These are phyloP conservation scores for Microplitis mediator DNA, from an alignment of 1,140 invertebrate genomes.

Conservation along the genomic window DNA sequence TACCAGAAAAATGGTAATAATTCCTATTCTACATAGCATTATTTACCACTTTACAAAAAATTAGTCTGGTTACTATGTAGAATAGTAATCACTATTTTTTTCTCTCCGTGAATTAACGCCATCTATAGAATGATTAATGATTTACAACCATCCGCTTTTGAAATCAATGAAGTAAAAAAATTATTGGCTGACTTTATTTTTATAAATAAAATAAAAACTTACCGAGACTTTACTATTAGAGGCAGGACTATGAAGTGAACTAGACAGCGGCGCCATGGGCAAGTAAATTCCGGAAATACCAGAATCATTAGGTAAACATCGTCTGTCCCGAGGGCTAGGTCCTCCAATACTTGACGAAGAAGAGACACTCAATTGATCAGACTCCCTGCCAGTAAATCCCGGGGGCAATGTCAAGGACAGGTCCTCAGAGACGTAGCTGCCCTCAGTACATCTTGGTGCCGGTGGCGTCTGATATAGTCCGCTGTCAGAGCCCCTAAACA, in stretches of 20 bases:
- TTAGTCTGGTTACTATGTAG: no score
- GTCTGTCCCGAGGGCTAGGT: constrained; percentile 59
- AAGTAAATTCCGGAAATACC: constrained; percentile 60
- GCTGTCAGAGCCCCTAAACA: constrained; percentile 64
- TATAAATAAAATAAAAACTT: constrained; percentile 35
- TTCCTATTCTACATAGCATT: no score
- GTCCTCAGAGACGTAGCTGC: constrained; percentile 65
- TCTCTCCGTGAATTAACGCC: no score
- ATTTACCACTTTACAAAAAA: no score
- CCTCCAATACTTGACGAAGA: constrained; percentile 63
- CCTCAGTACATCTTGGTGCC: constrained; percentile 61
- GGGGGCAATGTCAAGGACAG: constrained; percentile 58
- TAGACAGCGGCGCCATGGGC: constrained; percentile 63
- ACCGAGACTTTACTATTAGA: constrained; percentile 64
- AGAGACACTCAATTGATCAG: constrained; percentile 64
- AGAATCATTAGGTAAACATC: constrained; percentile 56
- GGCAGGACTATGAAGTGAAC: constrained; percentile 55
- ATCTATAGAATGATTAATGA: no score
- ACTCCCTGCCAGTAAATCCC: constrained; percentile 55
- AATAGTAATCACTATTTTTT: no score
- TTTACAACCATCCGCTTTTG: no score
- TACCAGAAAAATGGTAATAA: no score
- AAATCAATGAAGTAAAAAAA: no score
- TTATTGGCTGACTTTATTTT: no score
- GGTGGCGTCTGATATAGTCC: constrained; percentile 66